Base-by-base conservation (phyloP, 92 coral and sea anemone species). In the Phenganax subtilis region DNA sequence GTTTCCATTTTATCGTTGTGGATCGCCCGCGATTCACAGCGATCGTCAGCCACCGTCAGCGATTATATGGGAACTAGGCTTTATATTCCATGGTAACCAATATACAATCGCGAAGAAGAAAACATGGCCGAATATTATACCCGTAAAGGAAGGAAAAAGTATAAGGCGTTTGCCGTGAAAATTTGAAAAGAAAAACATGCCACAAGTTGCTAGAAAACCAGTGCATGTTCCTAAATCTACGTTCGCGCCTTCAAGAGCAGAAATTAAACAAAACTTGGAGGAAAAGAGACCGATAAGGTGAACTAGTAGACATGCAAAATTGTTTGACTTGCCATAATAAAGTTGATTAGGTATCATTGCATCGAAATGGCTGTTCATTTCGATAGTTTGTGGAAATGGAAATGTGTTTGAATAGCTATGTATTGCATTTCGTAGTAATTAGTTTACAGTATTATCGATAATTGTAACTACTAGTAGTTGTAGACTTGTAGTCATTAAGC, bases 71-170 rank as follows among this genome's bases (percentile, higher is more conserved):
- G n/a, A n/a, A n/a, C n/a, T n/a, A n/a, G n/a, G n/a, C n/a, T n/a
- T n/a, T n/a, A n/a, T 62, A 62, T 62, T 77, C 82, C 82, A 77
- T 77, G 82, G 82, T 59, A 77, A 77, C 82, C 31, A 68, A 77
- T 58, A 77, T 17, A 77, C 82, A 53, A 55, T 17, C 12, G 14
- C 52, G 9, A 53, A 51, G 53, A 56, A 56, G 30, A 10, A 30
- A 77, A 77, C 54, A 77, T 77, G 82, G 82, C 71, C 8, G 71
- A 29, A 55, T 57, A 25, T 6, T 8, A 60, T 54, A 2, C 14
- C 2, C 73, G 73, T 2, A 68, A 68, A 68, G 47, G 6, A 66
- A 66, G 73, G n/a, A 68, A 68, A 54, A 68, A 29, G 30, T 30
- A 0, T 37, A 9, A 30, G 14, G 73, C 52, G 53, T 68, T 68